Conservation (phyloP, 2,888 invertebrate genomes). For the Sphaerophoria taeniata region DNA sequence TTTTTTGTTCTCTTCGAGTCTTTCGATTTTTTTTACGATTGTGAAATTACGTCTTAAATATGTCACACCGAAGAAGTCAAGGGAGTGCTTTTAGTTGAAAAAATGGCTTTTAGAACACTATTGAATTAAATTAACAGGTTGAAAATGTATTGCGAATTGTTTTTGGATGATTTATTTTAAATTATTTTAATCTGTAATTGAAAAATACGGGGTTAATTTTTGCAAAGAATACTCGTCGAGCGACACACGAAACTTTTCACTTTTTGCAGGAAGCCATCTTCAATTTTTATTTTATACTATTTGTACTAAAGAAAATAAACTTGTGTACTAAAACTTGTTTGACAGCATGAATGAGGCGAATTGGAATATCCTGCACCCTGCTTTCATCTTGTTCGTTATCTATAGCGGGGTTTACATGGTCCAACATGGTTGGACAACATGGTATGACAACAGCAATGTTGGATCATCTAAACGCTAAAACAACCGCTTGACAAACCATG, state of each 20-base stretch:
- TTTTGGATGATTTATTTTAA: constrained; percentile 12
- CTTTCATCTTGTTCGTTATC: neutral
- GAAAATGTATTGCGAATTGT: neutral
- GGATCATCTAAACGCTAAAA: no score
- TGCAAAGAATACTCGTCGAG: constrained; percentile 41
- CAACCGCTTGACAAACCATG: no score
- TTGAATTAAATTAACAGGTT: neutral
- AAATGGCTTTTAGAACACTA: constrained; percentile 22
- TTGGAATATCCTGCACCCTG: neutral
- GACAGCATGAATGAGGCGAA: constrained; percentile 15
- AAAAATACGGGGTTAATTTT: constrained; percentile 39
- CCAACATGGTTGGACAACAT: no score
- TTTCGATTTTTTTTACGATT: constrained; percentile 17
- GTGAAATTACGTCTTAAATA: constrained; percentile 64
- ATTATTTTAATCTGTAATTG: constrained; percentile 25
- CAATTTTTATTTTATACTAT: constrained; percentile 35
- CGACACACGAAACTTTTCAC: constrained; percentile 61
- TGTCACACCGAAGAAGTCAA: constrained; percentile 31
- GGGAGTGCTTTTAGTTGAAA: neutral
- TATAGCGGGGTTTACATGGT: neutral
- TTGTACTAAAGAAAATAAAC: constrained; percentile 26
- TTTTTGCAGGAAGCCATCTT: constrained; percentile 73
- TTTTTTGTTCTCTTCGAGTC: neutral
- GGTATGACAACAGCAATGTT: no score
- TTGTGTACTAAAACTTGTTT: constrained; percentile 41